Percentiles rank a stretch among this genome's conserved stretches.
These are phyloP conservation scores for Meandrusa payeni DNA, from an alignment of 2,888 invertebrate genomes.

Conservation along the genomic window DNA sequence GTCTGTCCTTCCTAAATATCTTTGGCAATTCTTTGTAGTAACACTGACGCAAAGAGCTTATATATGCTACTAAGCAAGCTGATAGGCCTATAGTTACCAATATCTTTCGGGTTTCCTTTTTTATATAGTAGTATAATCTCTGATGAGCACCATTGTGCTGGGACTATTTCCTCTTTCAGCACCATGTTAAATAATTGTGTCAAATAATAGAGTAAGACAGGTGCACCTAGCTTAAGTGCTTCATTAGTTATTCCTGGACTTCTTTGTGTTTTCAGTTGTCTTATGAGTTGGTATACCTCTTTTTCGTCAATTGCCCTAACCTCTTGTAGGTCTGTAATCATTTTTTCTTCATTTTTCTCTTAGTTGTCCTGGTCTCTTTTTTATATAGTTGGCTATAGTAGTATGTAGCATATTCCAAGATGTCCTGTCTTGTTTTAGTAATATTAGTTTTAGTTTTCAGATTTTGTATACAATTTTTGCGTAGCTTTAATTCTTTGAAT, in stretches of 20 bases:
- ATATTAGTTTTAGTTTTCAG: slow-evolving; percentile 5
- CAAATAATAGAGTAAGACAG: slow-evolving; percentile 24
- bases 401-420: slow-evolving; percentile 28
- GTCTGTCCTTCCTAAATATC: slow-evolving; percentile 19
- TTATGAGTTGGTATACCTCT: no score
- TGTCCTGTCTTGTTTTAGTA: slow-evolving; percentile 4
- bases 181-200: slow-evolving; percentile 29
- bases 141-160: slow-evolving; percentile 27
- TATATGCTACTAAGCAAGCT: no score
- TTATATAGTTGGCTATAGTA: no score
- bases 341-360: no score
- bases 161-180: slow-evolving; percentile 25
- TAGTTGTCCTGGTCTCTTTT: no score
- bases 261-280: no score
- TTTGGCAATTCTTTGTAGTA: slow-evolving; percentile 6
- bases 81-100: no score
- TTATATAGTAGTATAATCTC: slow-evolving; percentile 31
- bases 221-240: slow-evolving; percentile 24
- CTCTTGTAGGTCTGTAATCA: no score
- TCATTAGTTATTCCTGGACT: slow-evolving; percentile 30
- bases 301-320: no score
- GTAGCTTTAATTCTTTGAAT: slow-evolving; percentile 23
- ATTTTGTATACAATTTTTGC: no score
- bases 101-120: slow-evolving; percentile 33
- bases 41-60: slow-evolving; percentile 22